Evolutionary conservation across 2,113 vertebrate species (phyloP), one percentile per base, ranked within the genome.

Genomic region (Notarius lentiginosus): DNA sequence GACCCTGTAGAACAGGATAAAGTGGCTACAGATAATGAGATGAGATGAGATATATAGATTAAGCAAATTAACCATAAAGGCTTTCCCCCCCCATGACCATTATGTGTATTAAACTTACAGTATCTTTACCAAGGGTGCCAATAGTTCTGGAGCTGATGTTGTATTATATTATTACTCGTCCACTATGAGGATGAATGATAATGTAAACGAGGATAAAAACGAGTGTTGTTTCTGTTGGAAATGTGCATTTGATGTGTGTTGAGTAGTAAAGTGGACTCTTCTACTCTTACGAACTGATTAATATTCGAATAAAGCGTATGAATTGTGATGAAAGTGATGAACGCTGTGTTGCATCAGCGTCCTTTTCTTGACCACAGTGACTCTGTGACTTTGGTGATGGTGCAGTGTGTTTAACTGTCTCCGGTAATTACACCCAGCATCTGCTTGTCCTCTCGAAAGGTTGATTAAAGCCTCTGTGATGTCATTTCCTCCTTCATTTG

Each of bases 391-490:
- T 10, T 34, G 53, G 68, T 58, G 73, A 27, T 7, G 47, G 22
- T 10, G 47, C 11, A 24, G 58, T 73, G 49, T 80, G 85, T 88
- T 88, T 85, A 88, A 82, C 85, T 80, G 84, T 61, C 84, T 79
- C 76, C 4, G 8, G 12, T 79, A 84, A 87, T 82, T 84, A 87
- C 68, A 55, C 56, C 51, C 56, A 87, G 80, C 87, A 91, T 90
- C 90, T 91, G 87, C 80, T 83, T 88, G 89, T 83, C 89, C 77
- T 91, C n/a, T 80, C 66, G 53, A 81, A n/a, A 87, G 87, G 91
- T 89, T 89, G 90, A 92, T 92, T 91, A 87, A 86, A 90, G 84
- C 51, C 87, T 61, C 41, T 76, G 61, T 87, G 81, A 89, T 88
- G 88, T 91, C 85, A 87, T 90, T 90, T 86, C 87, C 81, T 84